Percentiles rank a stretch among this genome's conserved stretches.
Conservation (phyloP, 2,113 vertebrate species). For the Fulica atra region DNA sequence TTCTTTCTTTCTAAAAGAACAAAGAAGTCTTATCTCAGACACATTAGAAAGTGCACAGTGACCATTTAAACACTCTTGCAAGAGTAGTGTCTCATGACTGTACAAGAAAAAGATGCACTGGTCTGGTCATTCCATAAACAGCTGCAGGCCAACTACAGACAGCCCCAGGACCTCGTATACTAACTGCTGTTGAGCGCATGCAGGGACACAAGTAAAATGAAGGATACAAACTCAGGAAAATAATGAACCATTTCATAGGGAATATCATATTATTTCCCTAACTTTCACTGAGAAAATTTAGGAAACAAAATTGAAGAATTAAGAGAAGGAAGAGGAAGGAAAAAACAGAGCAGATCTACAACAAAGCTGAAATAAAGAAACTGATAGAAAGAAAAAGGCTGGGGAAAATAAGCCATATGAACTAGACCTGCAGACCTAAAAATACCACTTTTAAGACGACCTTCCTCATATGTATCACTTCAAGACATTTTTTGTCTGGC, state of each 20-base stretch:
- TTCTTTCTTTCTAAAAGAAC: slow-evolving; percentile 92
- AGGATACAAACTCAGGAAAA: background rate
- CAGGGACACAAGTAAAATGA: background rate
- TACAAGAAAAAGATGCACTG: background rate
- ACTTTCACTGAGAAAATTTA: background rate
- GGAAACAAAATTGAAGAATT: background rate
- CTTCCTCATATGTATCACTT: background rate
- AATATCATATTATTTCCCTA: background rate
- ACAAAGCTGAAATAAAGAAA: background rate
- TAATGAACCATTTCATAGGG: background rate
- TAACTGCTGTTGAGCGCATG: background rate
- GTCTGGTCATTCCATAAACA: background rate
- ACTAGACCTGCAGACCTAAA: background rate
- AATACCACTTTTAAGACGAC: background rate
- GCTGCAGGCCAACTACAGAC: background rate
- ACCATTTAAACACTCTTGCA: background rate
- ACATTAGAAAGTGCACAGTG: background rate
- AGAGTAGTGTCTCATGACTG: background rate
- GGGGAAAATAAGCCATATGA: background rate
- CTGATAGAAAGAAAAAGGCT: background rate
- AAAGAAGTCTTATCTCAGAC: background rate
- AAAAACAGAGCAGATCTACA: background rate
- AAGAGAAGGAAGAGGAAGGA: background rate
- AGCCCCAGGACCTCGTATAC: background rate
- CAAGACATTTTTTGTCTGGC: background rate